These are phyloP conservation scores for Perccottus glenii DNA, from an alignment of 2,113 vertebrate species.

Conservation along the genomic window DNA sequence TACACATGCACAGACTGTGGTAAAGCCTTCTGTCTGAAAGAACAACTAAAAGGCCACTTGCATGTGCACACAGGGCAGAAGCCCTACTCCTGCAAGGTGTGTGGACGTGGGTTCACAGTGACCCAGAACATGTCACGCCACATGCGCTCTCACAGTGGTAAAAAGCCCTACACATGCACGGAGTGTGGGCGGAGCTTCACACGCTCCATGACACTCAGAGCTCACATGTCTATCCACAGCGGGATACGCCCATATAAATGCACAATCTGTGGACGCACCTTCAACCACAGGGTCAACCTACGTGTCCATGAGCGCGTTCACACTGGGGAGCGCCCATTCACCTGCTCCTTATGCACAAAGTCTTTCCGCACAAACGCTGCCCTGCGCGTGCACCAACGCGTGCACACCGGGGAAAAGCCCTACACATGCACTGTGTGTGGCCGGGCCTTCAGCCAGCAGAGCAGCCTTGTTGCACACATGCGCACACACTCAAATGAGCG, in stretches of 20 bases:
- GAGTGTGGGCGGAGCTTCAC: constrained; percentile 6
- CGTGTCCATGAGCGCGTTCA: background rate
- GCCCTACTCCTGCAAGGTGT: background rate
- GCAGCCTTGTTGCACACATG: background rate
- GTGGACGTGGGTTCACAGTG: background rate
- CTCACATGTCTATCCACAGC: background rate
- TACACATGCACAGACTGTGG: constrained; percentile 5
- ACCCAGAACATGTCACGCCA: constrained; percentile 4
- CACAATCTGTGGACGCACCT: background rate
- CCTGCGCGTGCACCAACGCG: background rate
- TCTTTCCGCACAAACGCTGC: background rate
- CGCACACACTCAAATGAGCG: background rate
- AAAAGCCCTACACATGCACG: background rate
- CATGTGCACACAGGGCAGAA: background rate
- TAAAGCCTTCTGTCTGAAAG: background rate
- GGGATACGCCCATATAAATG: background rate
- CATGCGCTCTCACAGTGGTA: background rate
- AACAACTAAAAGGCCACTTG: background rate
- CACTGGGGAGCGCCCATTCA: background rate
- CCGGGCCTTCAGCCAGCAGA: constrained; percentile 8
- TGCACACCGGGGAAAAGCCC: constrained; percentile 4
- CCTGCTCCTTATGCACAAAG: background rate
- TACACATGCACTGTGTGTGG: background rate
- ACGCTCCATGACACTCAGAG: background rate
- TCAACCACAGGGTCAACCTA: background rate